Percentiles rank a stretch among this genome's conserved stretches.
Conservation (phyloP, 2,797 vertebrate species). For the Takifugu rubripes region DNA sequence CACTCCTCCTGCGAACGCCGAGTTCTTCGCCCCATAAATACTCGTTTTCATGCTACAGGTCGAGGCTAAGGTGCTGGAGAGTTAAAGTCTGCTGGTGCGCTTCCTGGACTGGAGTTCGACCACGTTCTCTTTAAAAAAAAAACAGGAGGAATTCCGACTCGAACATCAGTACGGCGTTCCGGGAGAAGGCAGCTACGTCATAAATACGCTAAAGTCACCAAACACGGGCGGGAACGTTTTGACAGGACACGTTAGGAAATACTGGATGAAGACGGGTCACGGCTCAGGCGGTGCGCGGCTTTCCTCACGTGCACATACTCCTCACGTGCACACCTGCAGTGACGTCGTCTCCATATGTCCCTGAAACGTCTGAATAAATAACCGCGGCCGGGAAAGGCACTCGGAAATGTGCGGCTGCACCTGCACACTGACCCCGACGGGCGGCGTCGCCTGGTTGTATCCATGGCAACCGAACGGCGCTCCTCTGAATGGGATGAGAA, state of each 20-base stretch:
- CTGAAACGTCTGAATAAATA: conserved; percentile 76
- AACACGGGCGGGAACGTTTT: conserved; percentile 23
- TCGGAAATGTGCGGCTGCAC: conserved; percentile 66
- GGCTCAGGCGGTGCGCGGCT: conserved; percentile 36
- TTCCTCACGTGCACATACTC: conserved; percentile 12
- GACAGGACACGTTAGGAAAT: conserved; percentile 37
- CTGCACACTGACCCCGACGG: conserved; percentile 22
- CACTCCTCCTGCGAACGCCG: conserved; percentile 60
- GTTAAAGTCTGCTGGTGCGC: conserved; percentile 53
- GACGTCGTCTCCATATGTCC: conserved; percentile 66
- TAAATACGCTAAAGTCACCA: conserved; percentile 52
- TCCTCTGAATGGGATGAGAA: conserved; percentile 22
- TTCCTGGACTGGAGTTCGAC: neutral
- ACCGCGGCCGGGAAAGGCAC: conserved; percentile 71
- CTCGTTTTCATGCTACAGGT: conserved; percentile 76
- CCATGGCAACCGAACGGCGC: conserved; percentile 23
- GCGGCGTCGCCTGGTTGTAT: conserved; percentile 18
- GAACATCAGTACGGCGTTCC: too few species aligned
- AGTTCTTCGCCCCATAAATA: conserved; percentile 59
- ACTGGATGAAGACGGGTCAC: conserved; percentile 57
- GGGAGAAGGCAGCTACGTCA: conserved; percentile 21
- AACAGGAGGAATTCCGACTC: too few species aligned
- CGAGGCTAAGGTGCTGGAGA: conserved; percentile 76
- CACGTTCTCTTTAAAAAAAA: too few species aligned
- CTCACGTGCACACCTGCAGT: conserved; percentile 38